Percentiles rank a stretch among this genome's conserved stretches.
Conservation (phyloP, 1,140 invertebrate species). For the Musca domestica region DNA sequence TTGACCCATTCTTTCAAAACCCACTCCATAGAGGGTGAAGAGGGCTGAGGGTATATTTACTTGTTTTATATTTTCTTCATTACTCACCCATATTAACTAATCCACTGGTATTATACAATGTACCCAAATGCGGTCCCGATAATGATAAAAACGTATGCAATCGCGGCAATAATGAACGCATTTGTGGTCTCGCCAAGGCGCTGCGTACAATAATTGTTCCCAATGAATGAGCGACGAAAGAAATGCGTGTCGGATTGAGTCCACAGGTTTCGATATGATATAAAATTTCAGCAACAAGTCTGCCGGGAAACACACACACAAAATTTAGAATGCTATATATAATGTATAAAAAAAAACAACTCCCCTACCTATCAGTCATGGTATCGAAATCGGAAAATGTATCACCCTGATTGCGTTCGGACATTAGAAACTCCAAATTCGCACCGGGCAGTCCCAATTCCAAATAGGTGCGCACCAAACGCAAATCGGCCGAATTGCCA, state of each 20-base stretch:
- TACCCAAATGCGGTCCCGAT: conserved; percentile 92
- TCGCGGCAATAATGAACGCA: conserved; percentile 79
- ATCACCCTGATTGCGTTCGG: conserved; percentile 91
- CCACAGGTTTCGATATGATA: conserved; percentile 84
- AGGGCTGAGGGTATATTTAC: too few relatives aligned
- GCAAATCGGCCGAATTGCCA: conserved; percentile 92
- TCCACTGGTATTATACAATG: conserved; percentile 91
- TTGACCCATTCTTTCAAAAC: too few relatives aligned
- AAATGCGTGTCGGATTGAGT: conserved; percentile 81
- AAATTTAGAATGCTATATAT: background rate
- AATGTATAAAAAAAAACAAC: background rate
- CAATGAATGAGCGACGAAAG: conserved; percentile 94
- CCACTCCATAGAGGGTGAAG: too few relatives aligned
- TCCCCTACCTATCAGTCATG: conserved; percentile 78
- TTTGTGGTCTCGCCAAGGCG: conserved; percentile 79
- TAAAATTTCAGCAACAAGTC: conserved; percentile 86
- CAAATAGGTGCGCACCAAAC: conserved; percentile 90
- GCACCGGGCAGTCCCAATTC: conserved; percentile 88
- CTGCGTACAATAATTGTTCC: conserved; percentile 94
- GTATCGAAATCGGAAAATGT: conserved; percentile 96
- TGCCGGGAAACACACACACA: conserved; percentile 45
- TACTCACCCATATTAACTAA: conserved; percentile 91
- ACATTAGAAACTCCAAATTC: conserved; percentile 95
- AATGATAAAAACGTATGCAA: conserved; percentile 93
- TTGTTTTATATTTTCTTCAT: too few relatives aligned